Conservation (phyloP, 2,888 invertebrate genomes). For the Lasius fuliginosus region DNA sequence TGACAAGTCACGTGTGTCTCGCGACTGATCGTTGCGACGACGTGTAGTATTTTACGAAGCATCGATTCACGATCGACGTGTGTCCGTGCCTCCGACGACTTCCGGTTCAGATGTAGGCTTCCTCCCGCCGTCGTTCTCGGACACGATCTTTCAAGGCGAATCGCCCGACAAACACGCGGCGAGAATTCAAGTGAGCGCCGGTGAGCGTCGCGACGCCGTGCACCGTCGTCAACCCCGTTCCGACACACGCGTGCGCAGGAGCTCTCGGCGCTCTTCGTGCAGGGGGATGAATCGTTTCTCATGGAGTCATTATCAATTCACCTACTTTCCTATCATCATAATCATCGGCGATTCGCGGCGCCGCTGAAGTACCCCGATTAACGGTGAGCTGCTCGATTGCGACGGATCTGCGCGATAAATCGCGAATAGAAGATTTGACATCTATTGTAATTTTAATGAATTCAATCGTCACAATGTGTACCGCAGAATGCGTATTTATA, state of each 20-base stretch:
- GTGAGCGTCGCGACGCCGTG: conserved; percentile 75
- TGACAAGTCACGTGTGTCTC: background rate
- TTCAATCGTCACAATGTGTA: background rate
- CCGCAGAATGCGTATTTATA: background rate
- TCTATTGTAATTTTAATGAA: background rate
- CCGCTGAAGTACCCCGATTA: conserved; percentile 66
- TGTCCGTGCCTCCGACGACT: conserved; percentile 46
- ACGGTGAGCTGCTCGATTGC: conserved; percentile 65
- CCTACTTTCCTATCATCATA: conserved; percentile 71
- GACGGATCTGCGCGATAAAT: conserved; percentile 34
- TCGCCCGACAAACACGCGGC: conserved; percentile 81
- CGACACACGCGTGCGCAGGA: conserved; percentile 71
- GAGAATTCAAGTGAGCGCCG: conserved; percentile 83
- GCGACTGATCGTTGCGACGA: background rate
- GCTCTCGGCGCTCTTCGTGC: conserved; percentile 60
- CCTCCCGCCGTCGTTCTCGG: conserved; percentile 45
- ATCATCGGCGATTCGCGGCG: conserved; percentile 65
- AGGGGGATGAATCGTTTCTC: conserved; percentile 74
- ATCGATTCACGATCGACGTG: conserved; percentile 27
- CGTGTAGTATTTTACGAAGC: background rate
- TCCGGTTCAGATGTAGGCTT: conserved; percentile 43
- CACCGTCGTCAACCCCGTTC: conserved; percentile 74
- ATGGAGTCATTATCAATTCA: conserved; percentile 75
- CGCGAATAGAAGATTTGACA: background rate
- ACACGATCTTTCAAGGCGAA: conserved; percentile 60